Evolutionary conservation across 1,140 invertebrate genomes (phyloP), one percentile per base, ranked within the genome.

Genomic region (Drosophila kurseongensis): DNA sequence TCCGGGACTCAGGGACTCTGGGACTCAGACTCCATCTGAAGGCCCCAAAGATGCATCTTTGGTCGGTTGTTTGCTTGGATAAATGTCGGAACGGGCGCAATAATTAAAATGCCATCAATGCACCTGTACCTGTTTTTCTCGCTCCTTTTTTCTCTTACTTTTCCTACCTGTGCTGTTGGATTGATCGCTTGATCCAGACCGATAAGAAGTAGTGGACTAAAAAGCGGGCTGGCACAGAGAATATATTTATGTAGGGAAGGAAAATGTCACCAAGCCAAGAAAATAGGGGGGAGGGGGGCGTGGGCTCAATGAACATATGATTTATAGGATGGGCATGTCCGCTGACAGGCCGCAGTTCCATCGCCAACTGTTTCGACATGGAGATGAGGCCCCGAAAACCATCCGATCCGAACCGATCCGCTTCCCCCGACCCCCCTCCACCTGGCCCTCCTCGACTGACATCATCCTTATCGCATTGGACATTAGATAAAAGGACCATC

Each of bases 61-160:
- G 18, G 10, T 51, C 35, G n/a, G 2, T 35, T 75, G 55, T 80
- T 66, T 80, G 68, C 54, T 68, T 41, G 69, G 58, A 40, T 83
- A 75, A 83, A 76, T 45, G 75, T 47, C 36, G 27, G 18, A 41
- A 36, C 13, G 13, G 50, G 47, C 58, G 52, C 65, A 55, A 83
- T 78, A 88, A 86, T 86, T 86, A 86, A 86, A 86, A 88, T 83
- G 72, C 79, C 75, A 88, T 88, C 79, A 88, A 69, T 77, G 74
- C 74, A 69, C 74, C 74, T 77, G 16, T 69, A 54, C 36, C 51
- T 58, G 56, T 45, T 38, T 52, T 52, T 38, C 60, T 51, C 69
- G n/a, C 71, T 79, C 41, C 40, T 38, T 42, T 27, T 5, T 1
- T 8, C 12, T 2, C 7, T 4, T 54, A 4, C 2, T 35, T 42